These are phyloP conservation scores for Aspidiotus destructor DNA, from an alignment of 2,888 invertebrate species.

Conservation along the genomic window DNA sequence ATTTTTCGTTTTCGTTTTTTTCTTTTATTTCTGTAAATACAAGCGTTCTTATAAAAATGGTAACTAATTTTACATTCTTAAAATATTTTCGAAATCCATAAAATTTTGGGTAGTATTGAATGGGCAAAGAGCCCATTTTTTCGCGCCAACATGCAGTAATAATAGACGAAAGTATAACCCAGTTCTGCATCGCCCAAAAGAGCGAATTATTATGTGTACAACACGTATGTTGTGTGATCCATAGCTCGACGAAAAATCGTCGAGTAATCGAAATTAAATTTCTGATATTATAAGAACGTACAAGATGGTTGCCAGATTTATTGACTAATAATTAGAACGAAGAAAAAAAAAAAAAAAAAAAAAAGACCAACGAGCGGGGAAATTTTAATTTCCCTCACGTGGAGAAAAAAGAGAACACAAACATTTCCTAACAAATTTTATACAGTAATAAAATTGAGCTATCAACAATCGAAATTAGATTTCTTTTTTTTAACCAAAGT, in stretches of 20 bases:
- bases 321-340: neutral
- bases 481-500: neutral
- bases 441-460: conserved; percentile 4
- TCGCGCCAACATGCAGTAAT: conserved; percentile 16
- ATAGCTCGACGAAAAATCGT: neutral
- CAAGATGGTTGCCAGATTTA: neutral
- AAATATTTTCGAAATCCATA: conserved; percentile 13
- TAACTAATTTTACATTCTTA: conserved; percentile 26
- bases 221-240: neutral
- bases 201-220: neutral
- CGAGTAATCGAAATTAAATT: neutral
- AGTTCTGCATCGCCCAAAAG: conserved; percentile 13
- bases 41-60: conserved; percentile 18
- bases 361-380: no score
- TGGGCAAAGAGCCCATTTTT: conserved; percentile 28
- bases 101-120: conserved; percentile 28
- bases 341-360: neutral
- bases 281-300: neutral
- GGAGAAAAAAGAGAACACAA: neutral
- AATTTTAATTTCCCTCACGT: conserved; percentile 1
- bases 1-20: conserved; percentile 9
- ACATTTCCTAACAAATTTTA: neutral
- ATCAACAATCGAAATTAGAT: neutral
- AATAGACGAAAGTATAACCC: conserved; percentile 30
- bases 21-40: conserved; percentile 8